A percentile compares a stretch with the other conserved stretches of the same genome.
Conservation (phyloP, 1,140 invertebrate genomes). For the Pomacea maculata region DNA sequence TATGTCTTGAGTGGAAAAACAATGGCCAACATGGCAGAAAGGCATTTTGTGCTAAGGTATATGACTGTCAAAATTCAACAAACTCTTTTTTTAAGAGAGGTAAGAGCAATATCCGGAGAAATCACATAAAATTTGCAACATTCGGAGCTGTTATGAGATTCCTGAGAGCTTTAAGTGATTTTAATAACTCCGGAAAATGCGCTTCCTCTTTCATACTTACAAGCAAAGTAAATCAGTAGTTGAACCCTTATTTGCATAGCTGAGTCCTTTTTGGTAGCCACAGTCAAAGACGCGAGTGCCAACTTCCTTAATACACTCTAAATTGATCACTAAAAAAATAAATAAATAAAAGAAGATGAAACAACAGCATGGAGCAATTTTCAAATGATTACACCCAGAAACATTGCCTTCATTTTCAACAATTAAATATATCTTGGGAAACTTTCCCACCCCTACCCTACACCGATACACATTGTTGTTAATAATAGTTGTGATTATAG, state of each 20-base stretch:
- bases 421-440: background rate
- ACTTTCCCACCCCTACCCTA: background rate
- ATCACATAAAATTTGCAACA: background rate
- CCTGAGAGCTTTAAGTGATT: no score
- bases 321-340: background rate
- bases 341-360: no score
- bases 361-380: no score
- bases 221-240: background rate
- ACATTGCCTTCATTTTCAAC: no score
- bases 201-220: background rate
- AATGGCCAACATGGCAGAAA: no score
- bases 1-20: no score
- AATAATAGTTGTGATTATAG: no score
- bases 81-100: background rate
- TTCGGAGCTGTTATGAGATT: no score
- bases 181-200: no score
- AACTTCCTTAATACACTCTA: background rate
- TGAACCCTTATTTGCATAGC: background rate
- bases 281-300: background rate
- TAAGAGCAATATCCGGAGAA: background rate
- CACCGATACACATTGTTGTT: no score
- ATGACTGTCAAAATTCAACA: background rate
- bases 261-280: background rate
- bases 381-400: background rate
- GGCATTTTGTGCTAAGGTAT: no score